These are phyloP conservation scores for Tetranychus piercei DNA, from an alignment of 2,888 invertebrate genomes.

Conservation along the genomic window DNA sequence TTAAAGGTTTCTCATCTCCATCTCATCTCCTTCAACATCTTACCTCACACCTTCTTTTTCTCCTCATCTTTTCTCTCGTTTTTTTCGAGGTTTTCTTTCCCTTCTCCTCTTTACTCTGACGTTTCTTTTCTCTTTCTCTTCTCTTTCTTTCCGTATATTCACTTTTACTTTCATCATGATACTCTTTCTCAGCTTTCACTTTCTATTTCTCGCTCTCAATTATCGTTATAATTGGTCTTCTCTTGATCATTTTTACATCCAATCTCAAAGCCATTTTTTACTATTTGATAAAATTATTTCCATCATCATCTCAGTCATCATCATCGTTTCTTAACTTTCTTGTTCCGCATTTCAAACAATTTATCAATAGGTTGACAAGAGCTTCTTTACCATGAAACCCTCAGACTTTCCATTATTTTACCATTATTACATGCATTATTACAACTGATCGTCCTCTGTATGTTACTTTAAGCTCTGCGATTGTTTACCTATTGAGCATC, in stretches of 20 bases:
- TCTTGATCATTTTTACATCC: neutral
- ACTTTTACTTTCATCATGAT: neutral
- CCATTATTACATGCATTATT: neutral
- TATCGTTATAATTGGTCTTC: neutral
- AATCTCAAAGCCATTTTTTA: neutral
- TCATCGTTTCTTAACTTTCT: neutral
- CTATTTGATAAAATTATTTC: neutral
- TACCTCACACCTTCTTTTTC: neutral
- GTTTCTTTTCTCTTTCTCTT: too few species aligned
- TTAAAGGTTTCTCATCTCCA: neutral
- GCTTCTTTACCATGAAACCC: conserved; percentile 4
- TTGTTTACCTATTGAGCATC: too few species aligned
- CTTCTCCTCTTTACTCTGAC: neutral
- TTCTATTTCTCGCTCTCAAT: neutral
- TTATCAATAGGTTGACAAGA: neutral
- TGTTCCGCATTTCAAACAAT: neutral
- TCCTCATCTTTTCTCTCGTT: neutral
- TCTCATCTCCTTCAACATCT: neutral
- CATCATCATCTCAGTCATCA: neutral
- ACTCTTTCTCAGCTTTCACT: neutral
- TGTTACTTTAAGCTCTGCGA: too few species aligned
- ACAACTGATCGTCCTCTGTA: conserved; percentile 45
- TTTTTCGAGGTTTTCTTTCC: neutral
- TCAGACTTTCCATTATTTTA: neutral
- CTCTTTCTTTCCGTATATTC: neutral